Evolutionary conservation across 2,797 vertebrate species (phyloP).

Genomic region (Myripristis jacobus): DNA sequence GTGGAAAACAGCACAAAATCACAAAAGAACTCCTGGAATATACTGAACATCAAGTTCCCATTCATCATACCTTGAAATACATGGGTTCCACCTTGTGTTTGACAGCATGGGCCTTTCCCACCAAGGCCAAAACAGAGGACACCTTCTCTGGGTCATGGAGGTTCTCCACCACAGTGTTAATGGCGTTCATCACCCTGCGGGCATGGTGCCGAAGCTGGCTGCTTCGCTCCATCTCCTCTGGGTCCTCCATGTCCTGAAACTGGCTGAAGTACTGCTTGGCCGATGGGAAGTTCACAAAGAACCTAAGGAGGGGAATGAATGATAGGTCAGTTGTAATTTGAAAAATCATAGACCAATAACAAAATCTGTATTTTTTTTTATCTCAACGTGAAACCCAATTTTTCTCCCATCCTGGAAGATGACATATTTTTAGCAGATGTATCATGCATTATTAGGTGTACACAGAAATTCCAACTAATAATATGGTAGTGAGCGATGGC

Average conservation of each 20-base stretch:
- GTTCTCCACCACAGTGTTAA: slow-evolving; percentile 96
- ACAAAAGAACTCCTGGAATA: no score
- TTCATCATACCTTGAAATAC: slow-evolving; percentile 92
- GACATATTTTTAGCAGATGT: no score
- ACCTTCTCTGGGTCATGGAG: slow-evolving; percentile 93
- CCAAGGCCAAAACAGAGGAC: slow-evolving; percentile 90
- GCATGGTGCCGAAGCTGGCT: slow-evolving; percentile 93
- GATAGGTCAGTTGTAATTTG: background rate
- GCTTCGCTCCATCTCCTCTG: slow-evolving; percentile 94
- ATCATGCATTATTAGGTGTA: no score
- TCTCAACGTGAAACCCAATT: no score
- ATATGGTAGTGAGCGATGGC: no score
- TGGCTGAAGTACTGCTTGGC: slow-evolving; percentile 99
- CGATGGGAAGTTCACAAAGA: slow-evolving; percentile 96
- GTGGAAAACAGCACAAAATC: no score
- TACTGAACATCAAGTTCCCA: no score
- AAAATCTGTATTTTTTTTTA: no score
- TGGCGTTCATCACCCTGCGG: slow-evolving; percentile 93
- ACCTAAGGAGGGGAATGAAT: slow-evolving; percentile 77
- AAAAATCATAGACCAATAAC: background rate
- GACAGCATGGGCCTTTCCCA: slow-evolving; percentile 96
- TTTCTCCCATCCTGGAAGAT: no score
- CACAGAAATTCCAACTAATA: no score
- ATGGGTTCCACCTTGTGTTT: slow-evolving; percentile 98
- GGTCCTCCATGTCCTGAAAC: slow-evolving; percentile 95